Evolutionary conservation across 2,113 vertebrate species (phyloP), one percentile per base, ranked within the genome.

Genomic region (Nothobranchius kuhntae): DNA sequence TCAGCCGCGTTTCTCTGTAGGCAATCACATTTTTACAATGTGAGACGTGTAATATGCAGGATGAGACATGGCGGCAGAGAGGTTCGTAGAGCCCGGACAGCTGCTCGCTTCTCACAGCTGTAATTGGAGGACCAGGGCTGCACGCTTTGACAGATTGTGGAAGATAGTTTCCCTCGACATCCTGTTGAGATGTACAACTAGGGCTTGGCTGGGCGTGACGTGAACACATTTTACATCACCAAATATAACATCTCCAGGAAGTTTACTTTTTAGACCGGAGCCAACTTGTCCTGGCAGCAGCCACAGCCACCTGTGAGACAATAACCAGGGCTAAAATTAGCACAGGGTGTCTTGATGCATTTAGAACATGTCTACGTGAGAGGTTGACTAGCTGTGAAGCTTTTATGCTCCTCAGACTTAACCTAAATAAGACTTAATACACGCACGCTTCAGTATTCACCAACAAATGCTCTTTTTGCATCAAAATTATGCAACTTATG

Each of bases 81-180:
- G 69, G 70, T 73, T 61, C 68, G 68, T 2, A 11, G 66, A 78
- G 66, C 73, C 3, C n/a, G 81, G 89, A 87, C 86, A 89, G 87
- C 84, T 77, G 69, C 81, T 80, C 65, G 10, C 75, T 64, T 59
- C 84, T 77, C 83, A 35, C 55, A 47, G 75, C 83, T 77, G 75
- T 90, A 90, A 90, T 90, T 90, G 89, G 87, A 86, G 46, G 81
- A 83, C 74, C 73, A 52, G 55, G 68, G 66, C 77, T 57, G 77
- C 75, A 67, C 15, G 60, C 0, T 52, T 48, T 88, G 89, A 89
- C 89, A 90, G 71, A 84, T 83, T 62, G 81, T 30, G 76, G 71
- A 67, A 75, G 83, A 72, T 77, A 73, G 77, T 77, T 82, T 71
- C 80, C 61, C 13, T 13, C 77, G 82, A 82, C 75, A 66, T 77